Percentiles rank a stretch among this genome's conserved stretches.
Evolutionary conservation across 2,797 vertebrate species (phyloP).

Genomic region (Tamandua tetradactyla): DNA sequence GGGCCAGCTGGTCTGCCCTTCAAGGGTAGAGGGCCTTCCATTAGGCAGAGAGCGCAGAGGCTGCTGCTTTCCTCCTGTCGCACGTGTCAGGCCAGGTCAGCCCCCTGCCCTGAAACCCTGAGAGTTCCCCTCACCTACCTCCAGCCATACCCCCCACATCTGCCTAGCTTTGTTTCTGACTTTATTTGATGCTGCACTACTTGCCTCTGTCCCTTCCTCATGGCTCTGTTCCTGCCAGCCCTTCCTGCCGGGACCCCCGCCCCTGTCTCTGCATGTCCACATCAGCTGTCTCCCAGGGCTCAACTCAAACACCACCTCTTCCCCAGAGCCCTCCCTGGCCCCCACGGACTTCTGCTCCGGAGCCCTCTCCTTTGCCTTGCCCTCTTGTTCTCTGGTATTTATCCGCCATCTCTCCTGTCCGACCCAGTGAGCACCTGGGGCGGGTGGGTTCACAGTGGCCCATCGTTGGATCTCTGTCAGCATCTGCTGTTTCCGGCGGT

Average conservation of each 20-base stretch:
- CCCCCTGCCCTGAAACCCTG: not conserved
- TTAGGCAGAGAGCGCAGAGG: not conserved
- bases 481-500: not conserved
- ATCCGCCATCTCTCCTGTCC: not conserved
- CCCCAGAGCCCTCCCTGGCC: not conserved
- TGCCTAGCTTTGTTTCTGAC: not conserved
- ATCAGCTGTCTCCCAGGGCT: not conserved
- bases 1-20: not conserved
- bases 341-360: not conserved
- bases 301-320: not conserved
- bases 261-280: not conserved
- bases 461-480: not conserved
- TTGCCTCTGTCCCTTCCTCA: not conserved
- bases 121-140: not conserved
- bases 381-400: not conserved
- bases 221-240: not conserved
- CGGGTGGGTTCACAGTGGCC: not conserved
- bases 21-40: not conserved
- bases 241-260: not conserved
- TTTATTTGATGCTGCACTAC: not conserved
- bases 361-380: not conserved
- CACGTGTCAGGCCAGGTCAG: too few species aligned
- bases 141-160: too few species aligned
- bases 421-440: not conserved
- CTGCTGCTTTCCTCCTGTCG: not conserved